Conservation (phyloP, 2,797 vertebrate genomes). For the Megalops cyprinoides region DNA sequence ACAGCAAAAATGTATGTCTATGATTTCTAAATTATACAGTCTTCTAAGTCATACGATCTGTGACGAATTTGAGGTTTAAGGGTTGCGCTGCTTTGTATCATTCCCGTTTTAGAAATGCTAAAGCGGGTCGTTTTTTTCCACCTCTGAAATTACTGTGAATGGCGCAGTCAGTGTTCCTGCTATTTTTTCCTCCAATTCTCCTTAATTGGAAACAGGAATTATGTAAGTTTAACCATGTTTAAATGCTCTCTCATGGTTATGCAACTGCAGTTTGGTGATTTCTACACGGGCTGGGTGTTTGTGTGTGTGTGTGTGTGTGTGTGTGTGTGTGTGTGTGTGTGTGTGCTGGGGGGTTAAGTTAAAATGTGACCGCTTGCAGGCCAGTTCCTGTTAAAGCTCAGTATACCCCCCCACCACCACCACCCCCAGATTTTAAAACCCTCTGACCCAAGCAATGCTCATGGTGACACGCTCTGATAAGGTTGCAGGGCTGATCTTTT, state of each 20-base stretch:
- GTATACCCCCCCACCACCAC: neutral
- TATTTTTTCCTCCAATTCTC: neutral
- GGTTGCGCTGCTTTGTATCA: neutral
- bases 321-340: neutral
- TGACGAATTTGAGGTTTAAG: neutral
- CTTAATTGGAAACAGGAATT: slow-evolving; percentile 34
- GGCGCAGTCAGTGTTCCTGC: too few relatives aligned
- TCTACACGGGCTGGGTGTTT: slow-evolving; percentile 34
- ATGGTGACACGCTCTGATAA: neutral
- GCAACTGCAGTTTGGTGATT: slow-evolving; percentile 56
- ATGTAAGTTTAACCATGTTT: slow-evolving; percentile 31
- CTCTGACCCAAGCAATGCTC: neutral
- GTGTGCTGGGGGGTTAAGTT: neutral
- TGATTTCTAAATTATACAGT: neutral
- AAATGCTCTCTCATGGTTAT: slow-evolving; percentile 52
- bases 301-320: neutral
- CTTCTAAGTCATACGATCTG: too few relatives aligned
- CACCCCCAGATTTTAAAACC: neutral
- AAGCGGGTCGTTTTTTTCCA: too few relatives aligned
- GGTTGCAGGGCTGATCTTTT: neutral
- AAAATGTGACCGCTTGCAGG: slow-evolving; percentile 11
- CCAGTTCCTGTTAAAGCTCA: neutral
- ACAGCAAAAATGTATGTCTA: neutral
- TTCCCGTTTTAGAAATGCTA: too few relatives aligned
- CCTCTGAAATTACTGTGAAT: too few relatives aligned